A percentile compares a stretch with the other conserved stretches of the same genome.
phyloP scores from a whole-genome alignment of 2,797 vertebrate species.

The Eulemur coronatus region DNA sequence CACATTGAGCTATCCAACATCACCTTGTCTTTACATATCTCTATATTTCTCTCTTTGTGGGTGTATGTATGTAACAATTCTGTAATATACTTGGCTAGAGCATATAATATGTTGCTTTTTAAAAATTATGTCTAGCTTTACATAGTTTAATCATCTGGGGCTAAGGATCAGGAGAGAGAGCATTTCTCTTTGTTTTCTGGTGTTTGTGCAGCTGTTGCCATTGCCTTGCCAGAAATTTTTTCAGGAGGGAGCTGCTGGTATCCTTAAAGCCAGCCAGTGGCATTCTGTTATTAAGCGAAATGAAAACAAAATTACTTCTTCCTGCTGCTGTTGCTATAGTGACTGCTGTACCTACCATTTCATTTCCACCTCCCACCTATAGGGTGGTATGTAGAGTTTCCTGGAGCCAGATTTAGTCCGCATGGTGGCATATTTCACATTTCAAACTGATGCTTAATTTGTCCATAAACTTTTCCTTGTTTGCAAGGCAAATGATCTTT shows the following conservation, averaged over 20 bases:
- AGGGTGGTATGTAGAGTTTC: neutral
- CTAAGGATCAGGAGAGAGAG: neutral
- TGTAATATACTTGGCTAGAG: neutral
- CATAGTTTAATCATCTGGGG: neutral
- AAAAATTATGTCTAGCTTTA: neutral
- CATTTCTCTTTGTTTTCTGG: neutral
- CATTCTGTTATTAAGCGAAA: slow-evolving; percentile 15
- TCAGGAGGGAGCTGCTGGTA: neutral
- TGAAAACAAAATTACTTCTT: slow-evolving; percentile 48
- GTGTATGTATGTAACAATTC: neutral
- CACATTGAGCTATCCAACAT: neutral
- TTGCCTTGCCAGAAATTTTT: slow-evolving; percentile 27
- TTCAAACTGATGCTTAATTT: neutral
- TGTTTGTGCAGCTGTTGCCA: slow-evolving; percentile 53
- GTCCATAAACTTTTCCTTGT: neutral
- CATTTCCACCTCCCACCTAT: neutral
- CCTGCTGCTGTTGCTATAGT: slow-evolving; percentile 38
- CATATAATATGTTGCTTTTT: neutral
- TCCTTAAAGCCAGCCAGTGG: neutral
- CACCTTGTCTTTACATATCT: neutral
- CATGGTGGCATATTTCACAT: neutral
- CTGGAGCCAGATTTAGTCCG: neutral
- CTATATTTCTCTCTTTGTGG: neutral
- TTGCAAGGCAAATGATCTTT: neutral
- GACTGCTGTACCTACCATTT: neutral